A percentile compares a stretch with the other conserved stretches of the same genome.
These are phyloP conservation scores for Eonycteris spelaea DNA, from an alignment of 2,113 vertebrate genomes.

Conservation along the genomic window DNA sequence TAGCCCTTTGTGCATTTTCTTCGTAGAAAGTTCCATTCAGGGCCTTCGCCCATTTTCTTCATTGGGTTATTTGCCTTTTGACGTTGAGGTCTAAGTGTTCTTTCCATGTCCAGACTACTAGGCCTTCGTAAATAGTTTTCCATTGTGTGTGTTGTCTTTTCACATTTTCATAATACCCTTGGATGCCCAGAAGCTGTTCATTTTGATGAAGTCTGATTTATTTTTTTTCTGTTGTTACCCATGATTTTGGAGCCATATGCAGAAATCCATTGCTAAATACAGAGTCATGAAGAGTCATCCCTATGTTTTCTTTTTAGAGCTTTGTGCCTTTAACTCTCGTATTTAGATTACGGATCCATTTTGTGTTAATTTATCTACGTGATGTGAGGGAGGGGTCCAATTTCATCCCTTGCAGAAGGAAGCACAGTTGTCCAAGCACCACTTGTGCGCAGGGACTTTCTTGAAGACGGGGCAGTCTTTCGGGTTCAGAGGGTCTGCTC, in stretches of 20 bases:
- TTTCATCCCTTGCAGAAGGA: fast-evolving
- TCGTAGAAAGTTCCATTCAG: background rate
- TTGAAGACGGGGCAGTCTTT: no score
- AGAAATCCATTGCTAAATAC: background rate
- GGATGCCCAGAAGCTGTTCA: background rate
- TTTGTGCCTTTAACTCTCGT: background rate
- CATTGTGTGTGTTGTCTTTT: background rate
- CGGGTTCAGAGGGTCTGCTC: background rate
- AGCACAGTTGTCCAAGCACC: no score
- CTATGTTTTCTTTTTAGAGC: background rate
- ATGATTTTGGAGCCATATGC: background rate
- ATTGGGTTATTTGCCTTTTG: background rate
- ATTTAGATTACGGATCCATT: background rate
- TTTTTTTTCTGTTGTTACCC: background rate
- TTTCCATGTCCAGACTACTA: background rate
- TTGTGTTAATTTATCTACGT: background rate
- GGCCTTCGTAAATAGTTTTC: background rate
- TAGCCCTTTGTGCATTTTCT: background rate
- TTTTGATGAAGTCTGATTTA: background rate
- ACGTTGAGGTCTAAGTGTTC: background rate
- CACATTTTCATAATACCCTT: background rate
- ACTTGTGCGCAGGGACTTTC: no score
- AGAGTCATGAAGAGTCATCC: background rate
- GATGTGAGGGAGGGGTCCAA: background rate
- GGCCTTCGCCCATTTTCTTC: background rate